Evolutionary conservation across 2,888 invertebrate species (phyloP).

Genomic region (Lepidocyrtoides sp.): DNA sequence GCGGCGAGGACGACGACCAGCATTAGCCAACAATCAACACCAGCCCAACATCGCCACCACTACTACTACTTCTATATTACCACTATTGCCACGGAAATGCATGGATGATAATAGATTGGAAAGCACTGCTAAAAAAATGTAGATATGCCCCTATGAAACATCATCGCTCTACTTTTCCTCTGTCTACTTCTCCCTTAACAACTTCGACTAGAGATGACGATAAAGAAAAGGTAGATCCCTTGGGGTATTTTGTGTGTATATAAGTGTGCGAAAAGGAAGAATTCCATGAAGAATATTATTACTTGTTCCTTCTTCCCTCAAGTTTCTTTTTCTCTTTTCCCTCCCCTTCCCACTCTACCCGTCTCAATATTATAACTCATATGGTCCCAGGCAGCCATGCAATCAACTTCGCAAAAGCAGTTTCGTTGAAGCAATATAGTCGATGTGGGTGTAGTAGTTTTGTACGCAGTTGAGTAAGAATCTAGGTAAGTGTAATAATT

Average conservation of each 20-base stretch:
- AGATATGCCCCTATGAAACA: not conserved
- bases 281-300: constrained; percentile 49
- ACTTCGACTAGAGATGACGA: constrained; percentile 14
- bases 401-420: not conserved
- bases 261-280: constrained; percentile 31
- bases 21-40: constrained; percentile 59
- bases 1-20: constrained; percentile 24
- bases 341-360: not conserved
- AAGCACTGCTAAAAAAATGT: not conserved
- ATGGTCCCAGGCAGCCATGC: not conserved
- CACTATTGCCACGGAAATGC: not conserved
- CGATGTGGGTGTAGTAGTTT: not conserved
- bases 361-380: constrained; percentile 1
- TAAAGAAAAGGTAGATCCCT: constrained; percentile 67
- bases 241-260: constrained; percentile 64
- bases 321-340: not conserved
- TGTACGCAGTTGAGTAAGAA: not conserved
- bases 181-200: not conserved
- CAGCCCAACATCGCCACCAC: not conserved
- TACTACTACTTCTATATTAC: not conserved
- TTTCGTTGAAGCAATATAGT: not conserved
- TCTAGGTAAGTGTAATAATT: constrained; percentile 5
- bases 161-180: constrained; percentile 29
- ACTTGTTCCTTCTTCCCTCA: not conserved
- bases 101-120: not conserved